Base-by-base conservation (phyloP, 2,113 vertebrate genomes). In the Nesogale talazaci region DNA sequence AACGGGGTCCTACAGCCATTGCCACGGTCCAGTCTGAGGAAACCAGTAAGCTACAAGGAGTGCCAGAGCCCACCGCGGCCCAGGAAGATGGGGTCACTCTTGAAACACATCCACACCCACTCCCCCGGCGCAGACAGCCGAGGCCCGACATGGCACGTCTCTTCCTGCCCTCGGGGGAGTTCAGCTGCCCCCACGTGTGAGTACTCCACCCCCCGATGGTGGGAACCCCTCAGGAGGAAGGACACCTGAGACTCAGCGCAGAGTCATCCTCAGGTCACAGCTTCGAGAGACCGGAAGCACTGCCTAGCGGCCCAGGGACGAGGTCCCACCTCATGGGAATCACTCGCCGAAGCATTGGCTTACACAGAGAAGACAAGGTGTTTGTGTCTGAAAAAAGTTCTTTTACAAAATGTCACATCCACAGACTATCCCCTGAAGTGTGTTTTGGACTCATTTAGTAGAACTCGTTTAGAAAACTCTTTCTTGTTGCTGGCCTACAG, bases 231-330 rank as follows among this genome's bases (percentile, higher is more conserved):
- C 34, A 34, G 7, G 4, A 3, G 40, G 4, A n/a, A 70, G 0
- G 0, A 76, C 1, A 38, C 22, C 0, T 5, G 3, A 15, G 75
- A 36, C 9, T 16, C 4, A 0, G 0, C 1, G 10, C 22, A 2
- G 2, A 17, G 17, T 0, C 0, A 1, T 1, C 6, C 69, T 0
- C 0, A 25, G 31, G 9, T 8, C 7, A 5, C 1, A 0, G 2
- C 0, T 25, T 57, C 42, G 2, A 1, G n/a, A n/a, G 2, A 34
- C 2, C 14, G 20, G 6, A 52, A 27, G 16, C 29, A 22, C 12
- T n/a, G 31, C 29, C 20, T 1, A 31, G 29, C 1, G 25, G 6
- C 22, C 1, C 77, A 6, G 15, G 63, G 0, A 10, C 5, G n/a
- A n/a, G n/a, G n/a, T n/a, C n/a, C n/a, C n/a, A n/a, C n/a, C n/a